Percentiles rank a stretch among this genome's conserved stretches.
Evolutionary conservation across 2,888 invertebrate species (phyloP).

Genomic region (Leptinotarsa haldemani): DNA sequence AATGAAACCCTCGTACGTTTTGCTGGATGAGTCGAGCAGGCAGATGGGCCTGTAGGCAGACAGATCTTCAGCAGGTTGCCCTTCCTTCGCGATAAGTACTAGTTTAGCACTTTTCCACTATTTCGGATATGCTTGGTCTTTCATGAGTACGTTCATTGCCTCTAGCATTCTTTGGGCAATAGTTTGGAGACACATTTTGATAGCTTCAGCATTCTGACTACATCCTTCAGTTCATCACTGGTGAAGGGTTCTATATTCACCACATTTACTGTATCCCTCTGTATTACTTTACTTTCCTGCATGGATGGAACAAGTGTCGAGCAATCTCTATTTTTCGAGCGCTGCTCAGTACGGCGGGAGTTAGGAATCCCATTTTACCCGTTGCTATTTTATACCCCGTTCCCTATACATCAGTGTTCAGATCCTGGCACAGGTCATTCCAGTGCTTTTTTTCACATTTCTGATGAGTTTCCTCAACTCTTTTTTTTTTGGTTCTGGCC

Average conservation of each 20-base stretch:
- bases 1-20: constrained; percentile 10
- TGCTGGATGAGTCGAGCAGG: constrained; percentile 2
- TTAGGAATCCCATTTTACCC: neutral
- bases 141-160: neutral
- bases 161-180: neutral
- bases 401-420: neutral
- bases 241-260: neutral
- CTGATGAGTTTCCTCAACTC: neutral
- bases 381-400: constrained; percentile 4
- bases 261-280: neutral
- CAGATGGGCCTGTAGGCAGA: constrained; percentile 7
- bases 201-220: neutral
- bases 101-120: neutral
- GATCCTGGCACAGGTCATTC: neutral
- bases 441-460: neutral
- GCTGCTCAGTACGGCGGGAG: neutral
- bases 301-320: neutral
- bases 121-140: neutral
- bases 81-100: neutral
- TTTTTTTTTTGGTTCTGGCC: neutral
- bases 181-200: neutral
- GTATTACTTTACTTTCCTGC: neutral
- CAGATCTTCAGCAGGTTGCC: neutral
- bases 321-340: neutral
- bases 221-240: neutral